phyloP scores from a whole-genome alignment of 2,888 invertebrate species.

The Cantharis rufa region DNA sequence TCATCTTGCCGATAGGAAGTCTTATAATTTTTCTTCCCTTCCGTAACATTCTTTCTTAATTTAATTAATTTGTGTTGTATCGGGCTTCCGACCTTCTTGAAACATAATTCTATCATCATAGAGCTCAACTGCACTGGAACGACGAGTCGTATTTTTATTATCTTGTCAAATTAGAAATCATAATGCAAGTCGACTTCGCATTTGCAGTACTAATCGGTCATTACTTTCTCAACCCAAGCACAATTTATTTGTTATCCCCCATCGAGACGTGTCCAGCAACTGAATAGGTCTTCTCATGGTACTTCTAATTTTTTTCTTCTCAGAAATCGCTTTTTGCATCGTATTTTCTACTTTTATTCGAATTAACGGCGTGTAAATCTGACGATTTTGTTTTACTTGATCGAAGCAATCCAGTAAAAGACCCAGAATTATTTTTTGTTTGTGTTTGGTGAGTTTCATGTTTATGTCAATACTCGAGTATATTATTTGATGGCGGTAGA shows the following conservation, averaged over 20 bases:
- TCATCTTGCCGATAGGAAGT: not conserved
- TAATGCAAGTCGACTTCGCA: not conserved
- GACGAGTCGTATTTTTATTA: not conserved
- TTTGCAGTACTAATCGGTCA: not conserved
- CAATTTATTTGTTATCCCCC: not conserved
- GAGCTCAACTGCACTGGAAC: not conserved
- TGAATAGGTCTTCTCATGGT: not conserved
- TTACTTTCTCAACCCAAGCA: not conserved
- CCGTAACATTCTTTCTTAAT: not conserved
- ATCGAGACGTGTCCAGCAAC: not conserved
- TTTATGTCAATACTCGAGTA: not conserved
- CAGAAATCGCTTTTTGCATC: not conserved
- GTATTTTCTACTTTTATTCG: not conserved
- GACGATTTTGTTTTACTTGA: not conserved
- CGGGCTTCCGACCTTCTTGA: not conserved
- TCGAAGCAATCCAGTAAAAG: not conserved
- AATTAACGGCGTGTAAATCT: not conserved
- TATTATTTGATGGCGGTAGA: not conserved
- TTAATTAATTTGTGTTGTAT: not conserved
- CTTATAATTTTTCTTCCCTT: not conserved
- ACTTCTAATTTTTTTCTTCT: not conserved
- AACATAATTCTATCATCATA: not conserved
- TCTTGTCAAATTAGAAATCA: not conserved
- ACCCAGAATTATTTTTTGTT: not conserved
- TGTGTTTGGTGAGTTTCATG: not conserved